These are phyloP conservation scores for Semnopithecus entellus DNA, from an alignment of 2,113 vertebrate genomes.

Conservation along the genomic window DNA sequence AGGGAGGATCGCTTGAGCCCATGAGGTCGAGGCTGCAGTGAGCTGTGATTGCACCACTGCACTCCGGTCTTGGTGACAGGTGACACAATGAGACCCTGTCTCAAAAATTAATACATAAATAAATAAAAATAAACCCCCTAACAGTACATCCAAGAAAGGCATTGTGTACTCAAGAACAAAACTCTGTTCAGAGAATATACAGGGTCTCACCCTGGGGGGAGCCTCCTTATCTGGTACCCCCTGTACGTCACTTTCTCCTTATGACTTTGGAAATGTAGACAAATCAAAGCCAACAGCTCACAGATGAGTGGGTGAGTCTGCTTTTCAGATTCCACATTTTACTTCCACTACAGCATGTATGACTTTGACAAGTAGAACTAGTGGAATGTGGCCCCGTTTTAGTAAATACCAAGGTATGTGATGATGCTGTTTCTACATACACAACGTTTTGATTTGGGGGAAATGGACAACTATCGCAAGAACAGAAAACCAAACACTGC, in stretches of 20 bases:
- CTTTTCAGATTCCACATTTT: background rate
- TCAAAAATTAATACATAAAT: too few species aligned
- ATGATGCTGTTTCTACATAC: background rate
- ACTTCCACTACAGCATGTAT: fast-evolving
- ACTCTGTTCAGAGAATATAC: background rate
- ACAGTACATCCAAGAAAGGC: background rate
- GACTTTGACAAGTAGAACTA: background rate
- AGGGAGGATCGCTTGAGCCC: too few species aligned
- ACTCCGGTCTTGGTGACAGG: too few species aligned
- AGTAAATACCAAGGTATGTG: background rate
- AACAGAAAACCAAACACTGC: too few species aligned
- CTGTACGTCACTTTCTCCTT: background rate
- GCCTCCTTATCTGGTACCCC: background rate
- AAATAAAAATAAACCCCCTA: background rate
- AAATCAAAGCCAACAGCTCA: background rate
- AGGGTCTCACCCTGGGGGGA: background rate
- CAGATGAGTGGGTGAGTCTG: fast-evolving
- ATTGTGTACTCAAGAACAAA: background rate
- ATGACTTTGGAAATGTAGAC: background rate
- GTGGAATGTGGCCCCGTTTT: background rate
- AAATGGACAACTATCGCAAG: background rate
- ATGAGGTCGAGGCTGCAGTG: too few species aligned
- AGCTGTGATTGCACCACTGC: too few species aligned
- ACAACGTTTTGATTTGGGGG: background rate
- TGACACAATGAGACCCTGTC: too few species aligned